Evolutionary conservation across 2,888 invertebrate genomes (phyloP).

Genomic region (Branchinecta sandiegonensis): DNA sequence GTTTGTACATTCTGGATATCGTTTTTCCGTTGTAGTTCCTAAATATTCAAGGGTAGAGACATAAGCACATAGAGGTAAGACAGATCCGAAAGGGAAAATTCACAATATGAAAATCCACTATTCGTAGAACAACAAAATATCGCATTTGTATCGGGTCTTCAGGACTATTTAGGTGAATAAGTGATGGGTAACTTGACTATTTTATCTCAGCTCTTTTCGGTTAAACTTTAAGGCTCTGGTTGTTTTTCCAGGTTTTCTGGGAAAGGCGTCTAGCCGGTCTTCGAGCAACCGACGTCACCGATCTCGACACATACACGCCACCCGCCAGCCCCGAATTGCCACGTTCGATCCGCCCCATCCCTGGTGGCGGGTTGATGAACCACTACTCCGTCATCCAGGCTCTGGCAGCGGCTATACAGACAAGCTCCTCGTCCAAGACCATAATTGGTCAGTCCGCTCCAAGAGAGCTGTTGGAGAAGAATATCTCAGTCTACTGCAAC

Average conservation of each 20-base stretch:
- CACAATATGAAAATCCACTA: too few species aligned
- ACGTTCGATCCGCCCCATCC: background rate
- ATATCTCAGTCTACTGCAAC: conserved; percentile 85
- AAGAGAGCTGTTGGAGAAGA: conserved; percentile 67
- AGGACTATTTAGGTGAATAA: too few species aligned
- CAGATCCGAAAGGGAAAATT: too few species aligned
- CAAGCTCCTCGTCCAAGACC: conserved; percentile 71
- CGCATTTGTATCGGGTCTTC: too few species aligned
- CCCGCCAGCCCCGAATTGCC: conserved; percentile 5
- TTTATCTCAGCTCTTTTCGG: too few species aligned
- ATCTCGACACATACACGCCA: background rate
- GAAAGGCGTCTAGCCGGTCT: conserved; percentile 52
- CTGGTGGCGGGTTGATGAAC: conserved; percentile 31
- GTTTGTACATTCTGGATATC: too few species aligned
- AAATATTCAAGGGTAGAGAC: too few species aligned
- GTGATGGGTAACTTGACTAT: too few species aligned
- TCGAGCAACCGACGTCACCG: conserved; percentile 72
- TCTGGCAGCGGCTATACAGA: conserved; percentile 86
- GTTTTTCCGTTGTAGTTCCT: too few species aligned
- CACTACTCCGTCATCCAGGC: conserved; percentile 48
- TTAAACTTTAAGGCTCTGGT: too few species aligned
- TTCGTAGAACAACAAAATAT: too few species aligned
- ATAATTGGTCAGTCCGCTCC: conserved; percentile 61
- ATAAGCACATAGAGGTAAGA: too few species aligned
- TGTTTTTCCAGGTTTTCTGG: conserved; percentile 41